A percentile compares a stretch with the other conserved stretches of the same genome.
phyloP scores from a whole-genome alignment of 1,140 invertebrate genomes.

The Zaprionus africanus region DNA sequence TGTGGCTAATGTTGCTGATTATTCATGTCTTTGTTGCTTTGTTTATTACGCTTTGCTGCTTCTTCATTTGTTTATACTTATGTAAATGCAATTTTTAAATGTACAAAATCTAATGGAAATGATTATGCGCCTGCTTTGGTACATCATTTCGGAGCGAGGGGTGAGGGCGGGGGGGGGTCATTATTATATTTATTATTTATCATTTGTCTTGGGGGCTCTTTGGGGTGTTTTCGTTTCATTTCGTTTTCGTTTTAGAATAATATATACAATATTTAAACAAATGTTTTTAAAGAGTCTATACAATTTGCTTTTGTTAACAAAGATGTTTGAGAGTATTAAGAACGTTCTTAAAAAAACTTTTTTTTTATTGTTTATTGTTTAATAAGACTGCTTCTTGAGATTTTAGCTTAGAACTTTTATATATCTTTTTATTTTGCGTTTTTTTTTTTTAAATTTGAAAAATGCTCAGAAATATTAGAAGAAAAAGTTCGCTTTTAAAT shows the following conservation, averaged over 20 bases:
- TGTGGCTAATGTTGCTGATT: slow-evolving; percentile 76
- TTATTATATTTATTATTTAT: slow-evolving; percentile 36
- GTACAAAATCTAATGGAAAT: slow-evolving; percentile 72
- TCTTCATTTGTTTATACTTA: slow-evolving; percentile 40
- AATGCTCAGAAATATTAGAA: slow-evolving; percentile 61
- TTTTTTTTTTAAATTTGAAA: slow-evolving; percentile 46
- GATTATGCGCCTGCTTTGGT: slow-evolving; percentile 57
- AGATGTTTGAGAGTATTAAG: slow-evolving; percentile 61
- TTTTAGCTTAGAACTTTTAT: slow-evolving; percentile 52
- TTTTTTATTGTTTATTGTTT: slow-evolving; percentile 21
- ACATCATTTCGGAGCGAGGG: slow-evolving; percentile 42
- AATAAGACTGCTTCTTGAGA: slow-evolving; percentile 48
- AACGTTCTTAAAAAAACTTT: slow-evolving; percentile 40
- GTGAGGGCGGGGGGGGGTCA: not conserved
- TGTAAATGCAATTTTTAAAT: slow-evolving; percentile 74
- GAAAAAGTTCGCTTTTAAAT: slow-evolving; percentile 25
- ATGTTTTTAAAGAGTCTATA: slow-evolving; percentile 68
- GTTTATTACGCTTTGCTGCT: slow-evolving; percentile 26
- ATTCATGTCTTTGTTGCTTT: slow-evolving; percentile 43
- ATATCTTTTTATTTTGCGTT: slow-evolving; percentile 30
- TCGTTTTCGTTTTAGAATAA: slow-evolving; percentile 38
- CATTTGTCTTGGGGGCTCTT: slow-evolving; percentile 5
- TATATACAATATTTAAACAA: slow-evolving; percentile 68
- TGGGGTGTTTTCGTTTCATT: not conserved
- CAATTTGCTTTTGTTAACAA: slow-evolving; percentile 65